These are phyloP conservation scores for Muscicapa comitata DNA, from an alignment of 2,797 vertebrate genomes.

Conservation along the genomic window DNA sequence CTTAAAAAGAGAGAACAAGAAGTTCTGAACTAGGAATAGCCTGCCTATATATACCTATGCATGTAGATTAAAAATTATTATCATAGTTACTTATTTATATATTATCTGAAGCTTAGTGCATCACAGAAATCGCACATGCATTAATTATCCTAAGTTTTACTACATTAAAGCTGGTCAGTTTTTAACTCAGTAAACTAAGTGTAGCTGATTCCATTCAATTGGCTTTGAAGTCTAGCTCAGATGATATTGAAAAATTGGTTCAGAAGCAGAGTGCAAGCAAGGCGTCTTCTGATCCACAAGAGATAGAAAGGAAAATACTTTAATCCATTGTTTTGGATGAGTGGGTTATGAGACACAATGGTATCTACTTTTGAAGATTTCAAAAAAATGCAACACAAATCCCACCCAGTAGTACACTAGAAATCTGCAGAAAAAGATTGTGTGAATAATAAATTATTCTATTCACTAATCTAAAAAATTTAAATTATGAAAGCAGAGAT, in stretches of 20 bases:
- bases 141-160: neutral
- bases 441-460: neutral
- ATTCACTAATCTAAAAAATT: neutral
- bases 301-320: neutral
- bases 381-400: neutral
- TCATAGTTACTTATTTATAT: neutral
- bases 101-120: neutral
- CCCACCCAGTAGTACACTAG: neutral
- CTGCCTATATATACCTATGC: neutral
- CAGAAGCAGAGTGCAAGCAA: neutral
- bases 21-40: neutral
- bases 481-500: neutral
- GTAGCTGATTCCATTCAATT: neutral
- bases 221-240: neutral
- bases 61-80: neutral
- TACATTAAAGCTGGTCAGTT: neutral
- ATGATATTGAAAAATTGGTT: neutral
- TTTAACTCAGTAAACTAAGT: neutral
- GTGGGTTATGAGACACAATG: neutral
- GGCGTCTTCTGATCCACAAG: neutral
- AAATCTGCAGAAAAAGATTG: neutral
- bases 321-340: neutral
- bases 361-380: neutral
- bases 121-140: neutral
- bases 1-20: neutral